Base-by-base conservation (phyloP, 2,797 vertebrate species). In the Intellagama lesueurii region DNA sequence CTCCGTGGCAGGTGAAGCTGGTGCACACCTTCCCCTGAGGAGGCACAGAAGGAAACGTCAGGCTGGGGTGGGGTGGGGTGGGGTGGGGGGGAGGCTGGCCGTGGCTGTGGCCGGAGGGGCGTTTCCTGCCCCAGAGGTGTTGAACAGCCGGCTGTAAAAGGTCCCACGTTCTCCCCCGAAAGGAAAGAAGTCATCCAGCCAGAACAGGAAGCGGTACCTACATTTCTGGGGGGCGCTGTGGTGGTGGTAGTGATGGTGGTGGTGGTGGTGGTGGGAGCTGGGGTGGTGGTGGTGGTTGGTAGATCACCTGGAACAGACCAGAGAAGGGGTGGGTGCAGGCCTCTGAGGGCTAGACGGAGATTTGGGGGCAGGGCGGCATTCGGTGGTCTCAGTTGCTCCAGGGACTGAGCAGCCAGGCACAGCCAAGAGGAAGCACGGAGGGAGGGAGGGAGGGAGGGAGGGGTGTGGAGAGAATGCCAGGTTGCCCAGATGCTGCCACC, bases 11-110 rank as follows among this genome's bases (percentile, higher is more conserved):
- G 84, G 56, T 95, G 40, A 98, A 96, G 0, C 24, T 68, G 60
- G 93, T 78, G 47, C 98, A 98, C 94, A 96, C 97, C 44, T 98
- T 98, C 28, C 95, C 96, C 98, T 98, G 5, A 28, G 89, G 91
- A 76, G 92, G 30, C 52, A 80, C 12, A 94, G 75, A 60, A 40
- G 44, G 70, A 26, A 0, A 7, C 2, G 68, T 85, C 72, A 49
- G 80, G 79, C 40, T 40, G 66, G 40, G 47, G 24, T 16, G 8
- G 26, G n/a, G 19, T 16, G 4, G 16, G 2, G 12, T n/a, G 30
- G 70, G 70, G 14, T 11, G n/a, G n/a, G 0, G 68, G 68, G 9
- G 4, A 47, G 40, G 44, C 16, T 8, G 7, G 7, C 35, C 1
- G 69, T 12, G 3, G 4, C 7, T 5, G 35, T 35, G 52, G 9